A percentile compares a stretch with the other conserved stretches of the same genome.
Evolutionary conservation across 2,888 invertebrate species (phyloP).

Genomic region (Reticulitermes lucifugus): DNA sequence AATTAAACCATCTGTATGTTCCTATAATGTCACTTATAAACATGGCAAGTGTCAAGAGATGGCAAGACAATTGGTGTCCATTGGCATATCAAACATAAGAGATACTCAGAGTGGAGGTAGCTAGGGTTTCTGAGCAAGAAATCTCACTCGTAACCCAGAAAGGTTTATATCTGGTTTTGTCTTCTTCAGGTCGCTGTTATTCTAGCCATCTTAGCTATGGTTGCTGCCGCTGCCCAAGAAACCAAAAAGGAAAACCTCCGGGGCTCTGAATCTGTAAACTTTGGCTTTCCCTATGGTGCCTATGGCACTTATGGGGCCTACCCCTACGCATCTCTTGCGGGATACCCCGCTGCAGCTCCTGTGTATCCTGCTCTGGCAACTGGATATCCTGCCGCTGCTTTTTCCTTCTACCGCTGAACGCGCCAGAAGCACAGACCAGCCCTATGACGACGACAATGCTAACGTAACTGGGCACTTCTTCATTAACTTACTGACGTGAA

Average conservation of each 20-base stretch:
- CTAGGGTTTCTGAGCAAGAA: too few species aligned
- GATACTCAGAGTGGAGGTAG: too few species aligned
- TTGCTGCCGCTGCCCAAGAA: neutral
- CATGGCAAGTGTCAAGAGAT: too few species aligned
- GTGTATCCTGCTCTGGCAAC: neutral
- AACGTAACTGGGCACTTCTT: neutral
- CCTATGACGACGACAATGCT: neutral
- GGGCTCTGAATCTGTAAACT: neutral
- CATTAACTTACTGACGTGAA: neutral
- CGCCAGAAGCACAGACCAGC: neutral
- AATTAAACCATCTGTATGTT: too few species aligned
- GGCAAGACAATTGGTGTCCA: too few species aligned
- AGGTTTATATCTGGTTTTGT: neutral
- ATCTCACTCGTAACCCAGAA: neutral
- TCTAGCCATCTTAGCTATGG: neutral
- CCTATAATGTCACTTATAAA: too few species aligned
- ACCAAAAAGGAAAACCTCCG: neutral
- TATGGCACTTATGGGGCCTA: neutral
- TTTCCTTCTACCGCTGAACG: neutral
- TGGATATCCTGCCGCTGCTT: neutral
- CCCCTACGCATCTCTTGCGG: neutral
- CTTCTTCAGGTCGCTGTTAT: neutral
- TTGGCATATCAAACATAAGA: too few species aligned
- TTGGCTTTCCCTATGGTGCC: neutral
- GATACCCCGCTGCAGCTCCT: neutral